Percentiles rank a stretch among this genome's conserved stretches.
Conservation (phyloP, 2,113 vertebrate genomes). For the Lathamus discolor region DNA sequence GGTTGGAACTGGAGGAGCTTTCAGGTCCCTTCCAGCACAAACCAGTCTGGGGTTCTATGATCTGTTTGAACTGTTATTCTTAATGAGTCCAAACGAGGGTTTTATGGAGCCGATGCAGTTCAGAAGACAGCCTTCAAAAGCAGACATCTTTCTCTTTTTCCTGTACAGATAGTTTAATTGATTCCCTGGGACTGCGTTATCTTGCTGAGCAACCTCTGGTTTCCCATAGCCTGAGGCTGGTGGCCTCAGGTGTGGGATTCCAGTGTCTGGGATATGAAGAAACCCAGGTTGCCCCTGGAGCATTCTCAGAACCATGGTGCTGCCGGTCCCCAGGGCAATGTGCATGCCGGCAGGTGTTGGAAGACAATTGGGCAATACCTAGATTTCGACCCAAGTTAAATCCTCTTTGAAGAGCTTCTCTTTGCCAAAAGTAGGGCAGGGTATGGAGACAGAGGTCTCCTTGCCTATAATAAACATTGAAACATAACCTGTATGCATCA, state of each 20-base stretch:
- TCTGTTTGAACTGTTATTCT: background rate
- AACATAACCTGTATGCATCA: background rate
- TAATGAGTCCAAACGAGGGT: background rate
- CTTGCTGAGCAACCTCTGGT: background rate
- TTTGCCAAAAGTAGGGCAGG: background rate
- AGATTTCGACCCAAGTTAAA: background rate
- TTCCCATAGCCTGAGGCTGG: background rate
- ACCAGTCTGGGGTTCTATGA: background rate
- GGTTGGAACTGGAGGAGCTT: accelerated
- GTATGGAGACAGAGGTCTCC: accelerated
- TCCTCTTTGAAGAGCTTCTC: background rate
- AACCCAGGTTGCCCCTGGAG: background rate
- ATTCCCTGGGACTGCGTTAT: background rate
- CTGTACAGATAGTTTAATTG: background rate
- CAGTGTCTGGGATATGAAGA: background rate
- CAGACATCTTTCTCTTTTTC: background rate
- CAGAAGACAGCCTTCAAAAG: background rate
- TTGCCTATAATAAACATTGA: background rate
- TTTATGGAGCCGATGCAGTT: background rate
- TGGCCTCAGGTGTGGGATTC: background rate
- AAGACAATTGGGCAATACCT: background rate
- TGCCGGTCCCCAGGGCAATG: background rate
- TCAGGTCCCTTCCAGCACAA: background rate
- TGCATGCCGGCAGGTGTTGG: no score
- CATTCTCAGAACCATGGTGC: accelerated